Evolutionary conservation across 1,140 invertebrate genomes (phyloP).

Genomic region (Drosophila bifasciata): DNA sequence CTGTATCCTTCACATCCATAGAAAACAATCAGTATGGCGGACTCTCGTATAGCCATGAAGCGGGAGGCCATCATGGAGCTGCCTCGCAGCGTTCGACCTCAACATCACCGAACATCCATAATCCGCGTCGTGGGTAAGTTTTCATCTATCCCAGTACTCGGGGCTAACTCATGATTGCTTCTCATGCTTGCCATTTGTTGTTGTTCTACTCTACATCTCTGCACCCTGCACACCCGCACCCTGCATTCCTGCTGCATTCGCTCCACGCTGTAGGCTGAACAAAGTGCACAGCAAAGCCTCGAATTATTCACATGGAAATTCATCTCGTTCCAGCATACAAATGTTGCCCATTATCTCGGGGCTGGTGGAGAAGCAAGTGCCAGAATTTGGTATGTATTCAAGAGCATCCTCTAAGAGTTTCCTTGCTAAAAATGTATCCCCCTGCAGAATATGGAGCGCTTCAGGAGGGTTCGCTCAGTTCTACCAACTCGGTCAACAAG

Average conservation of each 20-base stretch:
- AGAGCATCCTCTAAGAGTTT: not conserved
- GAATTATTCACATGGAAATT: constrained; percentile 83
- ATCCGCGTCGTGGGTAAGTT: constrained; percentile 78
- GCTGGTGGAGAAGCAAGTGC: constrained; percentile 81
- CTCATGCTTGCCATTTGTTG: constrained; percentile 48
- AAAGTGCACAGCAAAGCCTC: constrained; percentile 78
- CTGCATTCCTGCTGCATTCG: constrained; percentile 19
- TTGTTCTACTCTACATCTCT: constrained; percentile 26
- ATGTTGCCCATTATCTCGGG: constrained; percentile 84
- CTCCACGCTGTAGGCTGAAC: constrained; percentile 40
- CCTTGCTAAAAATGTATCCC: not conserved
- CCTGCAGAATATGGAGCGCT: constrained; percentile 89
- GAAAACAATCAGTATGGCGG: constrained; percentile 74
- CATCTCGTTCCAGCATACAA: constrained; percentile 84
- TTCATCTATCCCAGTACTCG: constrained; percentile 17
- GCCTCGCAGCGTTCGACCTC: constrained; percentile 71
- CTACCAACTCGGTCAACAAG: constrained; percentile 85
- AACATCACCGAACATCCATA: constrained; percentile 77
- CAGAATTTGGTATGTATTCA: constrained; percentile 70
- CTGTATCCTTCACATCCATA: constrained; percentile 14
- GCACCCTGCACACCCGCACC: not conserved
- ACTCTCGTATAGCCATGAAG: constrained; percentile 61
- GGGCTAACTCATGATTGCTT: constrained; percentile 21
- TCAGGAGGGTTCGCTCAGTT: constrained; percentile 87
- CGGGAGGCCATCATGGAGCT: constrained; percentile 47